These are phyloP conservation scores for Atherinosoma microstoma DNA, from an alignment of 2,797 vertebrate genomes.

Conservation along the genomic window DNA sequence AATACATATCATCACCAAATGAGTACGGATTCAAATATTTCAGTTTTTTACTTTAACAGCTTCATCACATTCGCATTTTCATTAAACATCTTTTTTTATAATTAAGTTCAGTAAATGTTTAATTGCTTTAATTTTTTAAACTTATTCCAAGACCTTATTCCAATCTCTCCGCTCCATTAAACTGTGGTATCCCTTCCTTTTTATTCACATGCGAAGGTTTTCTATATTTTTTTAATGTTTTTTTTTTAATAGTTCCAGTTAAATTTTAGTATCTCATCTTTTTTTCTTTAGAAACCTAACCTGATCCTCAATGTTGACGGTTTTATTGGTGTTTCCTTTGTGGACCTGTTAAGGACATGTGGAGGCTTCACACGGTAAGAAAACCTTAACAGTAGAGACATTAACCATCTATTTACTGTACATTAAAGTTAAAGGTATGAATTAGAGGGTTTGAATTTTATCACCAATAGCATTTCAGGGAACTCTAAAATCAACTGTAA, in stretches of 20 bases:
- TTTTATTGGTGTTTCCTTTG: constrained; percentile 95
- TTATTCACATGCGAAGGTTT: neutral
- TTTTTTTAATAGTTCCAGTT: neutral
- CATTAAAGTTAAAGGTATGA: neutral
- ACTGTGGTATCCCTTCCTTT: neutral
- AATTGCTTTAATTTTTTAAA: too few relatives aligned
- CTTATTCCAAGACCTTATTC: neutral
- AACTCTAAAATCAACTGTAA: too few relatives aligned
- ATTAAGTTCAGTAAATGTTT: too few relatives aligned
- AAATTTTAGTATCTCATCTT: neutral
- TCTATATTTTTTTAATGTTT: neutral
- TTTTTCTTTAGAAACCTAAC: constrained; percentile 91
- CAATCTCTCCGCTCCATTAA: neutral
- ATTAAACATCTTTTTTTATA: neutral
- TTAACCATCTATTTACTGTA: neutral
- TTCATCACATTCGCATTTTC: too few relatives aligned
- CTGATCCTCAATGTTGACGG: constrained; percentile 98
- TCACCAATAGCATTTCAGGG: neutral
- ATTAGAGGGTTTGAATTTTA: neutral
- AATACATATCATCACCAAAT: too few relatives aligned
- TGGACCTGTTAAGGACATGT: constrained; percentile 93
- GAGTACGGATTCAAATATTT: too few relatives aligned
- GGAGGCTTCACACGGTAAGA: constrained; percentile 95
- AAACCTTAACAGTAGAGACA: neutral
- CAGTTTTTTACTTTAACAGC: too few relatives aligned